Base-by-base conservation (phyloP, 2,888 invertebrate genomes). In the Apoderus coryli region DNA sequence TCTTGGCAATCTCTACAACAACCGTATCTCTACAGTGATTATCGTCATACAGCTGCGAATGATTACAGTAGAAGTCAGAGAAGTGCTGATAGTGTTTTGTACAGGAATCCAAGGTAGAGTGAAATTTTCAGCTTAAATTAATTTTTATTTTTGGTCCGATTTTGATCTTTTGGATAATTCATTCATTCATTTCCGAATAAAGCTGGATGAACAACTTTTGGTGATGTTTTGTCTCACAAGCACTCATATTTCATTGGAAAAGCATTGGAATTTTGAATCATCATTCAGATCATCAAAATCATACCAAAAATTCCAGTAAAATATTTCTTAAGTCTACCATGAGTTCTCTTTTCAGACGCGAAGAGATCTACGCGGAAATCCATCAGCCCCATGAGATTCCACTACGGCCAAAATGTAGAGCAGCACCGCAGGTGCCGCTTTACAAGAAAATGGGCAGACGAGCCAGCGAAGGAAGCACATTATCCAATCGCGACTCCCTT, bases 401-500 rank as follows among this genome's bases (percentile, higher is more conserved):
- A 2, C 27, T 34, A 27, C 40, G 43, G 14, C 57, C 58, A 16
- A 49, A 50, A 41, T 44, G 51, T 4, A 47, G 56, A 52, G 57
- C 59, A 27, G 56, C 56, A 44, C 57, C 56, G 38, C 59, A 58
- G 42, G 56, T 56, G 48, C 57, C 57, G 34, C 42, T 52, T 15
- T 52, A 52, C 38, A 48, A 49, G 28, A 58, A 56, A 38, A 58
- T 58, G 57, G 58, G 57, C 14, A 56, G 66, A n/a, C 52, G 65
- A 13, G 63, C 64, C 2, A 65, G 65, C 41, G 66, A 65, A 38
- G 65, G 64, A 13, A 61, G 60, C 39, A 56, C 57, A 5, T 45
- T 54, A n/a, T n/a, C n/a, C n/a, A n/a, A n/a, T n/a, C n/a, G n/a
- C n/a, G n/a, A n/a, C n/a, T n/a, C n/a, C n/a, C n/a, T n/a, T n/a